Conservation (phyloP, 2,888 invertebrate genomes). For the Cephus spinipes region DNA sequence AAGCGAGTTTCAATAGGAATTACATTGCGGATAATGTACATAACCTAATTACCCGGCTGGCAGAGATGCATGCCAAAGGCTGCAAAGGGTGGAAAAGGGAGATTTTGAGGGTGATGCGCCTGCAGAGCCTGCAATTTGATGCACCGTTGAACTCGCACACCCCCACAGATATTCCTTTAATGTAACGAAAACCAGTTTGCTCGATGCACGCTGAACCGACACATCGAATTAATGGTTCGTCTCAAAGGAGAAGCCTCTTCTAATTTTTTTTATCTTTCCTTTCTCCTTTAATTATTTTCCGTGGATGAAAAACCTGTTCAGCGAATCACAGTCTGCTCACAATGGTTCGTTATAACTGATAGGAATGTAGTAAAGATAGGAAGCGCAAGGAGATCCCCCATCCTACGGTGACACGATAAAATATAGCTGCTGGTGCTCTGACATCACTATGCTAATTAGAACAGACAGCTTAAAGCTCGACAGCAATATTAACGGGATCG, state of each 20-base stretch:
- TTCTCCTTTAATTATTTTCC: not conserved
- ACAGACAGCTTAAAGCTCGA: not conserved
- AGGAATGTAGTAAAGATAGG: not conserved
- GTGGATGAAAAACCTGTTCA: not conserved
- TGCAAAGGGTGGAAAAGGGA: not conserved
- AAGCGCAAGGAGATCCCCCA: not conserved
- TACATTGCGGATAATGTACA: not conserved
- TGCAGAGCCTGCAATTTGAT: not conserved
- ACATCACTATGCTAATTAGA: not conserved
- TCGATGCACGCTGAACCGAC: not conserved
- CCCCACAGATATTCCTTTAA: not conserved
- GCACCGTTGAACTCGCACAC: not conserved
- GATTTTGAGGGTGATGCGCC: not conserved
- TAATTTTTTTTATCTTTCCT: not conserved
- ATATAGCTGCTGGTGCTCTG: not conserved
- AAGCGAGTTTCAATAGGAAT: not conserved
- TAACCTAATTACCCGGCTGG: not conserved
- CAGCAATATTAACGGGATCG: not conserved
- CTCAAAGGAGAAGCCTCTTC: not conserved
- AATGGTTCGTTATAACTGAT: not conserved
- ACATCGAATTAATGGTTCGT: not conserved
- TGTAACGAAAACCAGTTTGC: not conserved
- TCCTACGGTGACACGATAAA: not conserved
- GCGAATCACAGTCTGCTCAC: not conserved
- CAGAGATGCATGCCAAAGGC: not conserved